These are phyloP conservation scores for Malurus elegans DNA, from an alignment of 2,113 vertebrate species.

Conservation along the genomic window DNA sequence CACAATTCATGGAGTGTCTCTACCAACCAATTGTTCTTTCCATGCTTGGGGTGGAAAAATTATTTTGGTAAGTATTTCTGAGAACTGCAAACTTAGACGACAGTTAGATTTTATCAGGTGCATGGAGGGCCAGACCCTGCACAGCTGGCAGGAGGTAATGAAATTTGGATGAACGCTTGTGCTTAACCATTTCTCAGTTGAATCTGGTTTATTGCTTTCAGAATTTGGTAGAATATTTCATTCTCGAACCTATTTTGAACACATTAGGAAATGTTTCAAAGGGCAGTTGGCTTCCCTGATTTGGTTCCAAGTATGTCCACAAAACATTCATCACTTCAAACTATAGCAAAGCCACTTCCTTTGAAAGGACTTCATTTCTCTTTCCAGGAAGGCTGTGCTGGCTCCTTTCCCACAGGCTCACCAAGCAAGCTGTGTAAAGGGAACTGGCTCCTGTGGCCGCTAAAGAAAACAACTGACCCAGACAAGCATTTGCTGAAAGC, in stretches of 20 bases:
- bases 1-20: neutral
- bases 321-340: neutral
- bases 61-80: neutral
- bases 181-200: slow-evolving; percentile 1
- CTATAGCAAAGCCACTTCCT: neutral
- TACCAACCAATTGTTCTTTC: neutral
- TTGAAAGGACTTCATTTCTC: neutral
- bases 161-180: neutral
- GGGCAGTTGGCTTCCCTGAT: neutral
- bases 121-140: neutral
- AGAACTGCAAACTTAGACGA: neutral
- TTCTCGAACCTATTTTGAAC: slow-evolving; percentile 3
- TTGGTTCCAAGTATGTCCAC: neutral
- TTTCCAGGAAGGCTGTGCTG: neutral
- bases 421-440: neutral
- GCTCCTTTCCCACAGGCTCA: neutral
- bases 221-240: neutral
- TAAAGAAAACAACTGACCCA: neutral
- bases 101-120: neutral
- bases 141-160: neutral
- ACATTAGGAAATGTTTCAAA: neutral
- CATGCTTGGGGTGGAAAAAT: neutral
- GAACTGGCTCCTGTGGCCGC: neutral
- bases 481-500: neutral
- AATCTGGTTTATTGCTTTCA: slow-evolving; percentile 15